Base-by-base conservation (phyloP, 2,113 vertebrate genomes). In the Psittacus erithacus region DNA sequence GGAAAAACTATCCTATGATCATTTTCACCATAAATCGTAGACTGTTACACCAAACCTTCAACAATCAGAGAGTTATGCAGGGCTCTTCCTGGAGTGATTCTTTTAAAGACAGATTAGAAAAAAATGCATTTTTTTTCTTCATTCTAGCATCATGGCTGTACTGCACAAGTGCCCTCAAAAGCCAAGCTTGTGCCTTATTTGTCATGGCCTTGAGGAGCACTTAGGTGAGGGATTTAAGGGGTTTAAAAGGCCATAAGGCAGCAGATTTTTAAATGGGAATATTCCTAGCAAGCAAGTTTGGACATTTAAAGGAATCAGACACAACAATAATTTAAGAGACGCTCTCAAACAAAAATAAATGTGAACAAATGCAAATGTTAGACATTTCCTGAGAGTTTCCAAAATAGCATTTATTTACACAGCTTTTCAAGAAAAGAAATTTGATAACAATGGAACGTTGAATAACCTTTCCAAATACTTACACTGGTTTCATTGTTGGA, bases 1-100 rank as follows among this genome's bases (percentile, higher is more conserved):
- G 86, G 57, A 93, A 91, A 96, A 82, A 91, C 38, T 84, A 70
- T 90, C 74, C 74, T 92, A 59, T 76, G 91, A 85, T 88, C 91
- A 74, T 82, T 86, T 96, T 93, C 77, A 89, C 77, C 81, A 93
- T 97, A 96, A 95, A 96, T 96, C 91, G 94, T 28, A 81, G 81
- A 79, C 65, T 97, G 95, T 92, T 83, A 96, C 71, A 82, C 63
- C 65, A 86, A 93, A 78, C 64, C 60, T 68, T 81, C 47, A 87
- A 82, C 25, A 86, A 76, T 50, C 47, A 62, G 43, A 49, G 33
- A 82, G 57, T 57, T 92, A 83, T 64, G 69, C 60, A 88, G 33
- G 19, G 44, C 12, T 89, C 19, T 69, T 90, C 31, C 69, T 88
- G 33, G 14, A 80, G 8, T 63, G 52, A 79, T 44, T 44, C 35